Conservation (phyloP, 2,113 vertebrate genomes). For the Anolis carolinensis region DNA sequence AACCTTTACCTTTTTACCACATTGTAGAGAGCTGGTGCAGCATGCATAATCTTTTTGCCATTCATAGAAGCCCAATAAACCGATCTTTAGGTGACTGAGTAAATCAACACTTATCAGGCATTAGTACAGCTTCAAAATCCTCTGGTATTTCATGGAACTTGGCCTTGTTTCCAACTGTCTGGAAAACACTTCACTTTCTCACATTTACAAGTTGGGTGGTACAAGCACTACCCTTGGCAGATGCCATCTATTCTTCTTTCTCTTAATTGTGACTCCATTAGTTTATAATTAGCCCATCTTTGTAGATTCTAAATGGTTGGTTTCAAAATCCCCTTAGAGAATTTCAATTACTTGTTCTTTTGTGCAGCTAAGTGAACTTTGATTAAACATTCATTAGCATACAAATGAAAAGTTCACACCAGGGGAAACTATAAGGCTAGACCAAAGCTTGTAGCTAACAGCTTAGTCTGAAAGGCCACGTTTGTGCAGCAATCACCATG, state of each 20-base stretch:
- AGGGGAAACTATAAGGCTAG: fast-evolving
- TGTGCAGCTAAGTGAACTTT: slow-evolving; percentile 7
- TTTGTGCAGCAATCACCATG: neutral
- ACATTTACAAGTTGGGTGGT: slow-evolving; percentile 7
- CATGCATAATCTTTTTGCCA: neutral
- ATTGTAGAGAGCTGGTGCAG: too few relatives aligned
- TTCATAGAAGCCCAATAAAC: neutral
- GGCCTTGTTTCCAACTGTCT: neutral
- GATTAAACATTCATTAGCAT: slow-evolving; percentile 27
- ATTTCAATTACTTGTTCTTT: neutral
- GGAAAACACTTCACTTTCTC: neutral
- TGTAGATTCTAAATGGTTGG: neutral
- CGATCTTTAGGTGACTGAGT: neutral
- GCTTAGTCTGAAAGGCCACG: slow-evolving; percentile 20
- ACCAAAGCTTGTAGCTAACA: neutral
- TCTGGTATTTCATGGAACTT: neutral
- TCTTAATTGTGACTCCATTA: neutral
- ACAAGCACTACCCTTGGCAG: neutral
- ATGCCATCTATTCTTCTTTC: neutral
- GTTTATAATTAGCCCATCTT: neutral
- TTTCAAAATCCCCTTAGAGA: neutral
- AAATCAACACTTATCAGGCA: neutral
- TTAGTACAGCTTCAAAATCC: neutral
- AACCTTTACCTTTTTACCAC: too few relatives aligned
- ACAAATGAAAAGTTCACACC: slow-evolving; percentile 1